Evolutionary conservation across 2,113 vertebrate genomes (phyloP), one percentile per base, ranked within the genome.

Genomic region (Rhizomys pruinosus): DNA sequence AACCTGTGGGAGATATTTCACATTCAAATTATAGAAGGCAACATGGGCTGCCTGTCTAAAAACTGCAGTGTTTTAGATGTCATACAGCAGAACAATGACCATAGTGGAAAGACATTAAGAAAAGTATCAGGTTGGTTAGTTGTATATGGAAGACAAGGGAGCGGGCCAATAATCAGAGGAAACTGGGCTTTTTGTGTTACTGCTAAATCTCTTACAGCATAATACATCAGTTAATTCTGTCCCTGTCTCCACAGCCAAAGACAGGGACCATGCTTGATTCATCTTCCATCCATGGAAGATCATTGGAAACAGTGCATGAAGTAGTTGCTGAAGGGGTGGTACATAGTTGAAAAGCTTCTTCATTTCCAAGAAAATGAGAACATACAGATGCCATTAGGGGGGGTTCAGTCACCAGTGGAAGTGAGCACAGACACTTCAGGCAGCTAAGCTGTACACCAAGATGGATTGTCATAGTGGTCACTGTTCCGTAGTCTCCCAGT

Each of bases 381-480:
- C 20, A 8, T 17, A 5, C 20, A 57, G 16, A 42, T 55, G 15
- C 4, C 4, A 66, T 37, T 29, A 32, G 59, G 25, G 12, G 12
- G 7, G n/a, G 59, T 89, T 68, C 5, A 12, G 59, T 16, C 27
- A 15, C 25, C 61, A 25, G 7, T 32, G 32, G 52, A 74, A 57
- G 4, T 66, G n/a, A 61, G 57, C 34, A 20, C 0, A 1, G 25
- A 17, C 37, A 6, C 8, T 15, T 0, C 1, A 27, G 25, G 4
- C 42, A 78, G 4, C 66, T 0, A 0, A 17, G 22, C 16, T 59
- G 20, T 25, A 47, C 39, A 66, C n/a, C n/a, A 20, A 10, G 52
- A 42, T 12, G 20, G 69, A 47, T 20, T 16, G 42, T 44, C 37
- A 57, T 0, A 1, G 90, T 9, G 13, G 77, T 19, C 42, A 15